A percentile compares a stretch with the other conserved stretches of the same genome.
Evolutionary conservation across 2,113 vertebrate species (phyloP).

Genomic region (Paramormyrops kingsleyae): DNA sequence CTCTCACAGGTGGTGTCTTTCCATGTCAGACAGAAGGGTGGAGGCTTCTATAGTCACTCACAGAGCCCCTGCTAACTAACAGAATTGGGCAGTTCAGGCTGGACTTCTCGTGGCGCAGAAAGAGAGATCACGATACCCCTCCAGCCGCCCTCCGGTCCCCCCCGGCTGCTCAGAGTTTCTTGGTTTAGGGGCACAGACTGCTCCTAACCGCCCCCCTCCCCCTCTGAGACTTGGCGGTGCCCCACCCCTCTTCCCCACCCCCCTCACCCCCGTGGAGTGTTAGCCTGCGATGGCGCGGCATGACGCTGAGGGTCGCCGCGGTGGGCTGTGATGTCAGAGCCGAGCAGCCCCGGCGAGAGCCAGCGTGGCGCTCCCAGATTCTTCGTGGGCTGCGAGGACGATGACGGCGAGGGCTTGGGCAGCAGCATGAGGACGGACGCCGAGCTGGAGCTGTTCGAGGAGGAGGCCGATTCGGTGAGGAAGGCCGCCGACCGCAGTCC

Average conservation of each 20-base stretch:
- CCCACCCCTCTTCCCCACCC: not conserved
- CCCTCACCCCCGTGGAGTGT: slow-evolving; percentile 37
- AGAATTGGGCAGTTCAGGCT: not conserved
- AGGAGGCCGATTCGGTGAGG: slow-evolving; percentile 72
- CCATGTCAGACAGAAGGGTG: not conserved
- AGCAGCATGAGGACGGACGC: slow-evolving; percentile 81
- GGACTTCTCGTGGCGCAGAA: not conserved
- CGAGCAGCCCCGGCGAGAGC: slow-evolving; percentile 79
- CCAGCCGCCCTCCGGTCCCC: not conserved
- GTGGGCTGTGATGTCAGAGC: slow-evolving; percentile 85
- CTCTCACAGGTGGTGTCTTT: not conserved
- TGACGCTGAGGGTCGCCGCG: slow-evolving; percentile 69
- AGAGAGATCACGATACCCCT: not conserved
- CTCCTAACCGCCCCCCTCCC: not conserved
- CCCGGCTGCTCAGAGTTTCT: not conserved
- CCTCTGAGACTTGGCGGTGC: not conserved
- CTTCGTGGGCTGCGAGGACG: slow-evolving; percentile 90
- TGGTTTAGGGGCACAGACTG: not conserved
- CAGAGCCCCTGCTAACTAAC: not conserved
- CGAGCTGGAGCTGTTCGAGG: slow-evolving; percentile 78
- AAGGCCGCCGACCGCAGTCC: not conserved
- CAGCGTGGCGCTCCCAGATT: slow-evolving; percentile 80
- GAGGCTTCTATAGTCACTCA: not conserved
- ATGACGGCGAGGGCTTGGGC: slow-evolving; percentile 78
- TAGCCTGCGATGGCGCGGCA: slow-evolving; percentile 56